Evolutionary conservation across 2,888 invertebrate species (phyloP), one percentile per base, ranked within the genome.

Genomic region (Lithophane semibrunnea): DNA sequence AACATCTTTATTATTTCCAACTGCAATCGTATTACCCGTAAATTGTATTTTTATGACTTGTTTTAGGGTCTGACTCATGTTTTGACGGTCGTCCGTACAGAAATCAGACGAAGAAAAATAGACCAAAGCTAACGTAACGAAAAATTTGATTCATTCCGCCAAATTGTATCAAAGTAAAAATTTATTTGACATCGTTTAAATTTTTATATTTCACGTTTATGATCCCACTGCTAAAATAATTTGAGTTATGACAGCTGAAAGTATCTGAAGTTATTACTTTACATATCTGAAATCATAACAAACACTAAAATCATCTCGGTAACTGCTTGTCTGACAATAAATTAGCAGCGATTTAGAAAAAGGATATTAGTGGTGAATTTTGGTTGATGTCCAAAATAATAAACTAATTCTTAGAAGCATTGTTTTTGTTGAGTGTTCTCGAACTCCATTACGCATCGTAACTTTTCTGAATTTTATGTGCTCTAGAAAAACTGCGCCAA

Each of bases 1-100:
- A 88, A 88, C 79, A 83, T 76, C 71, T 87, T 87, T 88, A 84
- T 83, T 87, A 87, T 85, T 88, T 69, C 82, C 84, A 84, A 79
- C 81, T 86, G 84, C 88, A 86, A 85, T 80, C 77, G 75, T 79
- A 76, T 79, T 74, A 80, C 77, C 81, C 81, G 80, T 86, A 87
- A 88, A 88, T 87, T 83, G 81, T 82, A 79, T 84, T 88, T 87
- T 86, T 84, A 87, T 73, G 70, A 69, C 82, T 74, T 79, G 82
- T 79, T 84, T 88, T 75, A 88, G 74, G 63, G 77, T 66, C 87
- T 88, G 88, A 87, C 66, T 88, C 88, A 88, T 76, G 81, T 84
- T 82, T 58, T 79, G 74, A 80, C 73, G 84, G 83, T 79, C 74
- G 76, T 64, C 65, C 58, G 65, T 75, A 37, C 72, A 68, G 75